Conservation (phyloP, 1,140 invertebrate genomes). For the Cephus cinctus region DNA sequence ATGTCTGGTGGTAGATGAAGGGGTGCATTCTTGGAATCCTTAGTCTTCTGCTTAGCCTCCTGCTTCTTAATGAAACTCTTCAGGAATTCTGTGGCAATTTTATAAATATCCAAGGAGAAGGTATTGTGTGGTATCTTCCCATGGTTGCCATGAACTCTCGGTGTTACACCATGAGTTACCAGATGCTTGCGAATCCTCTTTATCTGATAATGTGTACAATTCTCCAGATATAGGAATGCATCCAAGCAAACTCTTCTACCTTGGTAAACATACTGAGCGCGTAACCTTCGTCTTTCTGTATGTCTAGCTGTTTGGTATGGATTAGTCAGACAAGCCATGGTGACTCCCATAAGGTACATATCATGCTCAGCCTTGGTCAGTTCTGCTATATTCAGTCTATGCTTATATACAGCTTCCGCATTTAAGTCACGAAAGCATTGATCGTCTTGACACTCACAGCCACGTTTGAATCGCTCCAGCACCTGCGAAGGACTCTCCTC, state of each 20-base stretch:
- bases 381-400: slow-evolving; percentile 75
- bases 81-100: slow-evolving; percentile 73
- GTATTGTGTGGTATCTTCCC: slow-evolving; percentile 81
- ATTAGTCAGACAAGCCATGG: slow-evolving; percentile 75
- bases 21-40: slow-evolving; percentile 51
- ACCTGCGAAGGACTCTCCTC: slow-evolving; percentile 65
- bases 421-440: slow-evolving; percentile 73
- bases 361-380: slow-evolving; percentile 71
- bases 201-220: slow-evolving; percentile 77
- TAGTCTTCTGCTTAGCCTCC: slow-evolving; percentile 50
- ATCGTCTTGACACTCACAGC: slow-evolving; percentile 75
- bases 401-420: slow-evolving; percentile 72
- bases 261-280: slow-evolving; percentile 75
- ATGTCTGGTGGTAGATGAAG: slow-evolving; percentile 69
- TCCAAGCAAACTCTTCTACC: slow-evolving; percentile 75
- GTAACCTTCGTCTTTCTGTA: slow-evolving; percentile 68
- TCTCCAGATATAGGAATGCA: slow-evolving; percentile 77
- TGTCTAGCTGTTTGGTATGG: slow-evolving; percentile 71
- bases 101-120: slow-evolving; percentile 75
- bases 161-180: slow-evolving; percentile 74
- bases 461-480: slow-evolving; percentile 65
- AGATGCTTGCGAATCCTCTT: slow-evolving; percentile 77
- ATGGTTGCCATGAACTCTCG: slow-evolving; percentile 74
- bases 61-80: slow-evolving; percentile 69
- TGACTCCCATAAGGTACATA: slow-evolving; percentile 77